A percentile compares a stretch with the other conserved stretches of the same genome.
Conservation (phyloP, 2,113 vertebrate species). For the Crypturellus undulatus region DNA sequence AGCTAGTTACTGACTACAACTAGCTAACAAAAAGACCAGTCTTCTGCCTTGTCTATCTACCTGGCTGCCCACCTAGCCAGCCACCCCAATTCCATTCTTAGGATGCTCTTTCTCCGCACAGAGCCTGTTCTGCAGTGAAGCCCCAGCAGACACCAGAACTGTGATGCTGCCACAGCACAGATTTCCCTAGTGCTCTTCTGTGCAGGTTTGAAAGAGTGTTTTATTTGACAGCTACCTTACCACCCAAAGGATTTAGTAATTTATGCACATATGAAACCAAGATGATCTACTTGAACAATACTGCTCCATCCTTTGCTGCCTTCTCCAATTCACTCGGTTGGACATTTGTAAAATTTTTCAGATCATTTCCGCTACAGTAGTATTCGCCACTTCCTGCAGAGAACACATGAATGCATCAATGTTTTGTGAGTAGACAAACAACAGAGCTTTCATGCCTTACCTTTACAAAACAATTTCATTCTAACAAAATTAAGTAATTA, state of each 20-base stretch:
- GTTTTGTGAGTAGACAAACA: background rate
- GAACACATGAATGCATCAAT: background rate
- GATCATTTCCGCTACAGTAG: conserved; percentile 94
- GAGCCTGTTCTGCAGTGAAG: background rate
- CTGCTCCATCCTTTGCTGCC: conserved; percentile 60
- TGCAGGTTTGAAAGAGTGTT: background rate
- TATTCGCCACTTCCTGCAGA: conserved; percentile 89
- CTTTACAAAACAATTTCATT: background rate
- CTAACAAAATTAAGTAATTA: background rate
- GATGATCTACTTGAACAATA: conserved; percentile 81
- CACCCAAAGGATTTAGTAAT: background rate
- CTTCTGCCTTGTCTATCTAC: background rate
- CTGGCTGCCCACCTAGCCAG: background rate
- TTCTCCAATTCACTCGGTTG: conserved; percentile 67
- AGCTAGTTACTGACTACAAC: background rate
- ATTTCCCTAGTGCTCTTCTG: background rate
- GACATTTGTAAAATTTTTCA: conserved; percentile 83
- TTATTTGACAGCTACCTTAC: background rate
- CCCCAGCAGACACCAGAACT: background rate
- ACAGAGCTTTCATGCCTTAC: background rate
- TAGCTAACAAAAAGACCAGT: background rate
- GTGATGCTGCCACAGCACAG: background rate
- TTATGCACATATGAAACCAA: background rate
- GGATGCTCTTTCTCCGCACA: background rate
- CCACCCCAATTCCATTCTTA: background rate